Evolutionary conservation across 2,888 invertebrate genomes (phyloP), one percentile per base, ranked within the genome.

Genomic region (Melanchra persicariae): DNA sequence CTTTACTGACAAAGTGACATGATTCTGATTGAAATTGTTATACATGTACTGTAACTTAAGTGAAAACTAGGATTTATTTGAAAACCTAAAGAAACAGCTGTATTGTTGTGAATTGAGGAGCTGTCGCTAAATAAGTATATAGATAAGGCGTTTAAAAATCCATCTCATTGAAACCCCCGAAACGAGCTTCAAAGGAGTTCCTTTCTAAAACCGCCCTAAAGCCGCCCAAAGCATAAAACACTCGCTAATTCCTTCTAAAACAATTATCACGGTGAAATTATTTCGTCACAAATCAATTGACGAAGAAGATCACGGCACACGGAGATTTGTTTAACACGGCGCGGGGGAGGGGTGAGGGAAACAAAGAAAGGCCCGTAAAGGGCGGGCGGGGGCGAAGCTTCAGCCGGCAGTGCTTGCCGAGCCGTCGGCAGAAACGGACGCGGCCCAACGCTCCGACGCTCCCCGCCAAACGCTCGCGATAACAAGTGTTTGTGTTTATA

Each of bases 291-390:
- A 90, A 90, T 90, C 91, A 91, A 93, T 93, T 92, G 92, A 90
- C 91, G 91, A 91, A 88, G 91, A 89, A 91, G 92, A 93, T 93
- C 91, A 88, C 90, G 88, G 94, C 93, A 93, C 93, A 93, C 94
- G 94, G 93, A 91, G 92, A 92, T 85, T 85, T 85, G 85, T 85
- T 85, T 86, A 82, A 85, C 85, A 91, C 91, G 90, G 70, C 85
- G 88, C 88, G 88, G 89, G 90, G 87, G 91, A 91, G 63, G 91
- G 89, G 9, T 88, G 73, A 90, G 92, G 91, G 95, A 95, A 95
- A 96, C 95, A 96, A 96, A 95, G 95, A 94, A 95, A 93, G 91
- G 84, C 85, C 89, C 91, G 90, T 89, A 89, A 66, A 82, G 92
- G 94, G 93, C 93, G 94, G 94, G 93, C 91, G 93, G 95, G 94